These are phyloP conservation scores for Spilarctia lutea DNA, from an alignment of 2,888 invertebrate species.

Conservation along the genomic window DNA sequence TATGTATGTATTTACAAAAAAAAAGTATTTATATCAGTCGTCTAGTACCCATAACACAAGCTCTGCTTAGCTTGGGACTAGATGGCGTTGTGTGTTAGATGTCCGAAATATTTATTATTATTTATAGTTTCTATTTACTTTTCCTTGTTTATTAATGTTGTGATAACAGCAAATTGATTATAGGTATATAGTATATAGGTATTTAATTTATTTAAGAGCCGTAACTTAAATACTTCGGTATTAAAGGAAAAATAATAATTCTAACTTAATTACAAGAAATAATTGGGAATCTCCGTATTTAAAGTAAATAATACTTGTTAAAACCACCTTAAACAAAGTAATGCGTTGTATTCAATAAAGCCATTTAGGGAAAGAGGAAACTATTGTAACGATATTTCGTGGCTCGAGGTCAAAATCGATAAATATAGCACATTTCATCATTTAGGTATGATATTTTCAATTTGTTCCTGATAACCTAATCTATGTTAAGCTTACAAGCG, in stretches of 20 bases:
- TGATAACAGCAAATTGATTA: too few species aligned
- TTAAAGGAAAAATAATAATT: neutral
- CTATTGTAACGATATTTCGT: neutral
- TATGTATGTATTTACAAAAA: too few species aligned
- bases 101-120: too few species aligned
- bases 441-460: neutral
- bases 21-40: too few species aligned
- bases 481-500: neutral
- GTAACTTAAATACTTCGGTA: neutral
- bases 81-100: too few species aligned
- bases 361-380: slow-evolving; percentile 1
- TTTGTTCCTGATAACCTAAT: neutral
- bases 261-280: neutral
- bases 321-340: neutral
- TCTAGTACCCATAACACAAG: too few species aligned
- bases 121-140: too few species aligned
- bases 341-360: neutral
- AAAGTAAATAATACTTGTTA: neutral
- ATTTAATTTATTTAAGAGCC: neutral
- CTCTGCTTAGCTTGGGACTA: too few species aligned
- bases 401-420: neutral
- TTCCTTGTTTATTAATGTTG: too few species aligned
- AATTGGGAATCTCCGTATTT: neutral
- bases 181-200: too few species aligned
- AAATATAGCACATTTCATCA: neutral